These are phyloP conservation scores for Meriones unguiculatus DNA, from an alignment of 2,113 vertebrate genomes.

Conservation along the genomic window DNA sequence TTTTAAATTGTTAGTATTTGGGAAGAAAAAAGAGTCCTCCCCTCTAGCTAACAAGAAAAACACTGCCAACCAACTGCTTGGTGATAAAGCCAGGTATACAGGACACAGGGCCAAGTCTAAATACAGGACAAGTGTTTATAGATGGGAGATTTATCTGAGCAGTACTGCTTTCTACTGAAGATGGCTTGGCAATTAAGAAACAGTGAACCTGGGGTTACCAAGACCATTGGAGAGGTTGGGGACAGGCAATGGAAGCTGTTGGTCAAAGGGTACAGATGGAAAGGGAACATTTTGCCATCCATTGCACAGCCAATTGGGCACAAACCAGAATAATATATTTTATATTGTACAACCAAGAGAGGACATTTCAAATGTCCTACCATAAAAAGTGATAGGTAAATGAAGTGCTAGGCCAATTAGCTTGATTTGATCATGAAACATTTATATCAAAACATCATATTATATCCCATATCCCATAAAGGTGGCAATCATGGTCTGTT, in stretches of 20 bases:
- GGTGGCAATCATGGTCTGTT: background rate
- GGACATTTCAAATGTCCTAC: background rate
- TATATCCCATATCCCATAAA: background rate
- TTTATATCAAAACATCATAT: background rate
- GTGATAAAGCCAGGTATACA: background rate
- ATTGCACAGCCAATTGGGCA: background rate
- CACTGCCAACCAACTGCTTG: background rate
- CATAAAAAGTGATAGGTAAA: background rate
- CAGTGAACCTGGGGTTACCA: background rate
- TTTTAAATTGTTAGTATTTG: background rate
- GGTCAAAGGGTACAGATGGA: background rate
- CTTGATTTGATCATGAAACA: background rate
- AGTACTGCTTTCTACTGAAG: background rate
- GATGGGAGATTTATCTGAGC: slow-evolving; percentile 4
- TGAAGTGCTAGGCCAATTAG: background rate
- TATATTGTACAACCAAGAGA: background rate
- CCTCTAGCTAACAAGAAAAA: background rate
- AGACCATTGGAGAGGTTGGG: background rate
- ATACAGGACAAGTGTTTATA: background rate
- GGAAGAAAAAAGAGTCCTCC: background rate
- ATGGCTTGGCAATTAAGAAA: slow-evolving; percentile 14
- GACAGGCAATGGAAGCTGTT: background rate
- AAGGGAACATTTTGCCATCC: background rate
- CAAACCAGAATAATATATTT: background rate
- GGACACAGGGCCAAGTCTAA: background rate